Evolutionary conservation across 2,888 invertebrate genomes (phyloP).

Genomic region (Synergus japonicus): DNA sequence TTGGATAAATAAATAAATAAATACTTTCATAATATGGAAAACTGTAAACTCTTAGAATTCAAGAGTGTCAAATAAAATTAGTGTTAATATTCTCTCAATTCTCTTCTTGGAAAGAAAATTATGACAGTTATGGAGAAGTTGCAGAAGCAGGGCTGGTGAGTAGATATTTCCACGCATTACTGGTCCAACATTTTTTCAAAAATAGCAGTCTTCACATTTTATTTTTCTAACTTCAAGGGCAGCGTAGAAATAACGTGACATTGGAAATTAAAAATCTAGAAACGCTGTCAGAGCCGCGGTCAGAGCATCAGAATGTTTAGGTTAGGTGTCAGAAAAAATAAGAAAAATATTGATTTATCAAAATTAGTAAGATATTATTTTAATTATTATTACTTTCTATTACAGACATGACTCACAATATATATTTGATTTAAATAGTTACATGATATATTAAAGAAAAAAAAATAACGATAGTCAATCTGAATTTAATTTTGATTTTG

Average conservation of each 20-base stretch:
- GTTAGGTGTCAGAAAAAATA: not conserved
- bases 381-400: too few species aligned
- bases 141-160: not conserved
- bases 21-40: not conserved
- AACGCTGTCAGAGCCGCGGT: not conserved
- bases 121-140: constrained; percentile 33
- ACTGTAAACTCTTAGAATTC: not conserved
- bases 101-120: not conserved
- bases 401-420: too few species aligned
- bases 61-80: not conserved
- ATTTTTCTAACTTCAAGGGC: not conserved
- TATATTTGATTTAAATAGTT: too few species aligned
- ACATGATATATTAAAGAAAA: too few species aligned
- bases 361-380: too few species aligned
- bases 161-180: constrained; percentile 24
- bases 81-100: not conserved
- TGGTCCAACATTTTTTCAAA: not conserved
- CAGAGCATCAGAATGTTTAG: not conserved
- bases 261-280: not conserved
- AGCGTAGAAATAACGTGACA: not conserved
- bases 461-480: too few species aligned
- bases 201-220: not conserved
- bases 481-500: too few species aligned
- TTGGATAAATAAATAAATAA: not conserved
- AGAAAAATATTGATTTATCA: not conserved